Base-by-base conservation (phyloP, 2,797 vertebrate species). In the Denticeps clupeoides region DNA sequence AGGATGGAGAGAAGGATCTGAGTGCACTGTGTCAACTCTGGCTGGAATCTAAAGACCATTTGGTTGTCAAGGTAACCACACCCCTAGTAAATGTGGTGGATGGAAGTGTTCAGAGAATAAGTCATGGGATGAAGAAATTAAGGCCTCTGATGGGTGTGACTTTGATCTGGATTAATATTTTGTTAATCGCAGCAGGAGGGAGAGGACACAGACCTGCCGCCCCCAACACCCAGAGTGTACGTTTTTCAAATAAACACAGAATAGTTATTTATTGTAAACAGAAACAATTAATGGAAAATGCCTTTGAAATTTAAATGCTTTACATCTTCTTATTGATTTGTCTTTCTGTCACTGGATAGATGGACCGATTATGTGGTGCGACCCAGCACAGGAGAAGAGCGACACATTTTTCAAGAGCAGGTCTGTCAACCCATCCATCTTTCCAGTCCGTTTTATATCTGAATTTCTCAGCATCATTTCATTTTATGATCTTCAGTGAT, bases 351-450 rank as follows among this genome's bases (percentile, higher is more conserved):
- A 55, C 71, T 50, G 58, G 72, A 60, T 79, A 97, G 92, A 65
- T 93, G 93, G 60, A 98, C 93, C 13, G 93, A 99, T 77, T 99
- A 94, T 0, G 90, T 99, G 46, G 94, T 99, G 56, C 84, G 93
- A 19, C 92, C 95, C 37, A 99, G 95, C 74, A 98, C 95, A 0
- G 93, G 89, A 49, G 94, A 98, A 55, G 94, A 99, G 73, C 92
- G 91, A 61, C 88, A 90, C 0, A 80, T 91, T 42, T 99, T 99
- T 72, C 95, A 99, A 74, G 90, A 98, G 53, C 95, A 98, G 89
- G 95, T 99, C 47, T 68, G 84, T 64, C 25, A 19, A 3, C 18
- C 18, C 18, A 18, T n/a, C n/a, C n/a, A n/a, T n/a, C 18, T 18
- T 19, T 18, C 19, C 18, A 1, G 6, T 37, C 31, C 13, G 11